phyloP scores from a whole-genome alignment of 2,888 invertebrate genomes.

The Spicauda simplicius region DNA sequence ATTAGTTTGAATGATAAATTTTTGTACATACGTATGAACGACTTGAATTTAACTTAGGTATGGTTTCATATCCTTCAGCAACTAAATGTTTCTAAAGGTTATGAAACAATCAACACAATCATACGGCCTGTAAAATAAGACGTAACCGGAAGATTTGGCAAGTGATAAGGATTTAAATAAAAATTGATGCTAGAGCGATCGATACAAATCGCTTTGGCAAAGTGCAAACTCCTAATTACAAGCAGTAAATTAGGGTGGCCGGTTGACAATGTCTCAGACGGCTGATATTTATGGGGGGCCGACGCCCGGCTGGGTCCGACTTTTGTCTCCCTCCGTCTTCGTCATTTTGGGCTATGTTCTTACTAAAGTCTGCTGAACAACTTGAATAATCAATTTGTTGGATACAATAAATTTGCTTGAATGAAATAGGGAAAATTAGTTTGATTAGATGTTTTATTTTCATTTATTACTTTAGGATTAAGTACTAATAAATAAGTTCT shows the following conservation, averaged over 20 bases:
- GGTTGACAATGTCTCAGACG: conserved; percentile 83
- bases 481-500: neutral
- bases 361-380: conserved; percentile 9
- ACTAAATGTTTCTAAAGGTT: too few relatives aligned
- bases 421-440: neutral
- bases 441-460: neutral
- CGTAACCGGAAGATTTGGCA: conserved; percentile 13
- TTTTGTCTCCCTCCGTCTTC: conserved; percentile 58
- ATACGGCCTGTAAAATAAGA: neutral
- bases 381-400: conserved; percentile 12
- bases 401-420: neutral
- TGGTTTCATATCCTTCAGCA: too few relatives aligned
- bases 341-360: conserved; percentile 45
- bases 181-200: conserved; percentile 55
- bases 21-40: neutral
- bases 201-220: conserved; percentile 84
- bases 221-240: conserved; percentile 84
- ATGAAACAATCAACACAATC: too few relatives aligned
- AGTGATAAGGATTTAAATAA: conserved; percentile 22
- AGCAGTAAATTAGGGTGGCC: conserved; percentile 83
- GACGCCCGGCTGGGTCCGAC: conserved; percentile 61
- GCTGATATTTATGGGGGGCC: conserved; percentile 78
- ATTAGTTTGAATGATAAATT: neutral
- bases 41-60: too few relatives aligned
- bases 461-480: neutral